Evolutionary conservation across 2,797 vertebrate genomes (phyloP).

Genomic region (Chelidonichthys spinosus): DNA sequence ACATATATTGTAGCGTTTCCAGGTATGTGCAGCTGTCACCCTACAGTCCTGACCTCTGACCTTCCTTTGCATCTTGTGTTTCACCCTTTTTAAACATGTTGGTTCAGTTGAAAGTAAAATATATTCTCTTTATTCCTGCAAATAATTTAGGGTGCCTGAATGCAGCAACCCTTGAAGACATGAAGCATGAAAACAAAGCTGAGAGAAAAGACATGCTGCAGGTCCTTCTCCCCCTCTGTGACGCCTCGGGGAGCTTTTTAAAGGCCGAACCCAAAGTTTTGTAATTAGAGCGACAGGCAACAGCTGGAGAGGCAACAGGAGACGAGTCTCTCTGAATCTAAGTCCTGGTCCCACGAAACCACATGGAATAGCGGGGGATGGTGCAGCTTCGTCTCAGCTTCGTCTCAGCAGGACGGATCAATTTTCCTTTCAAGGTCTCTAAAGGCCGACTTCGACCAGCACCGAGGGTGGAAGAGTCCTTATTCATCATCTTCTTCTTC

Average conservation of each 20-base stretch:
- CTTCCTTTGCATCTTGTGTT: neutral
- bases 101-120: too few species aligned
- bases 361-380: neutral
- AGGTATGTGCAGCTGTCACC: constrained; percentile 5
- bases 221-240: constrained; percentile 12
- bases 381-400: too few species aligned
- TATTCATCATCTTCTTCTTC: neutral
- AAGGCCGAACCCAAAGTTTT: constrained; percentile 22
- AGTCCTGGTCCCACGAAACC: constrained; percentile 25
- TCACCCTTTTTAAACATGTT: neutral
- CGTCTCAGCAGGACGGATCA: too few species aligned
- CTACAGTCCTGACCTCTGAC: constrained; percentile 5
- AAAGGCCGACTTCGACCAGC: neutral
- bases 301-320: constrained; percentile 38
- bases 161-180: neutral
- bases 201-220: neutral
- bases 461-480: neutral
- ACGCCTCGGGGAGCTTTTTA: constrained; percentile 24
- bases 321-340: neutral
- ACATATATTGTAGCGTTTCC: neutral
- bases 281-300: constrained; percentile 39
- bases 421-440: neutral
- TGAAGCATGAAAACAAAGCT: neutral
- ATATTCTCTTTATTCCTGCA: too few species aligned
- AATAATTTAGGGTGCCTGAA: neutral